Evolutionary conservation across 2,888 invertebrate genomes (phyloP).

Genomic region (Resseliella maxima): DNA sequence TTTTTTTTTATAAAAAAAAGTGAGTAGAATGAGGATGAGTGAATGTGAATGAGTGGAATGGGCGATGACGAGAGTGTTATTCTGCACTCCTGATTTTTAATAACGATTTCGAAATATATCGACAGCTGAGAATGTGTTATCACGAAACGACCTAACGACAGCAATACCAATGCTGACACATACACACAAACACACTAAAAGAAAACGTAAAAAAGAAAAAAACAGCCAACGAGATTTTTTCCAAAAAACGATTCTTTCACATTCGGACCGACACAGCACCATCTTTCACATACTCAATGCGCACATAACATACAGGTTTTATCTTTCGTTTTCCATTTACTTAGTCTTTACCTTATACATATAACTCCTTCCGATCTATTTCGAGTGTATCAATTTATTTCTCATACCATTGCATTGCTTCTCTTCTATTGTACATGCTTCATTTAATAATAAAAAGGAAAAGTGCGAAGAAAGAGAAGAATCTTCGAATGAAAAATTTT

Average conservation of each 20-base stretch:
- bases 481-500: constrained; percentile 38
- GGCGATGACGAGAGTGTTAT: background rate
- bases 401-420: constrained; percentile 32
- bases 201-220: too few relatives aligned
- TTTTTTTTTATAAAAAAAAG: too few relatives aligned
- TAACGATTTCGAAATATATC: background rate
- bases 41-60: too few relatives aligned
- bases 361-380: constrained; percentile 37
- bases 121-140: background rate
- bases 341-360: constrained; percentile 24
- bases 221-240: background rate
- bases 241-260: background rate
- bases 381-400: constrained; percentile 49
- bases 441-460: constrained; percentile 49
- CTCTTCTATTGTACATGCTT: constrained; percentile 14
- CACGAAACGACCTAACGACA: background rate
- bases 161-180: too few relatives aligned
- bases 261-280: constrained; percentile 5
- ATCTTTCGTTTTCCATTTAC: constrained; percentile 51
- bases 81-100: constrained; percentile 34
- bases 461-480: background rate
- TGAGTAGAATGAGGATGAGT: too few relatives aligned
- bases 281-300: constrained; percentile 7
- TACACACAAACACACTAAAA: too few relatives aligned
- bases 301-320: background rate